Conservation (phyloP, 2,113 vertebrate genomes). For the Cacatua alba region DNA sequence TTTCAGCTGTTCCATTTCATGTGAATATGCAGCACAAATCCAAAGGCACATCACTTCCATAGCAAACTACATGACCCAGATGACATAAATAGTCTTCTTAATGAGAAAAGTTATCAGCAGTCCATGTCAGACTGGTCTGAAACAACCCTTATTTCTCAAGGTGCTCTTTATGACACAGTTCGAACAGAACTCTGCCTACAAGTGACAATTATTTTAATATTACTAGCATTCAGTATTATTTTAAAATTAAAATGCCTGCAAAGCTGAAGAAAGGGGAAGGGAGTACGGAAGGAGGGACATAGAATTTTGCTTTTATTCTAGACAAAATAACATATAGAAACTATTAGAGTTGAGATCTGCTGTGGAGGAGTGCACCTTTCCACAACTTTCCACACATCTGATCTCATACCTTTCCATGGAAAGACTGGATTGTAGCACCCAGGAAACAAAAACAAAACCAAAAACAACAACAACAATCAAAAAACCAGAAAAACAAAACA, state of each 20-base stretch:
- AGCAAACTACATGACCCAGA: not conserved
- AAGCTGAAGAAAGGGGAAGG: not conserved
- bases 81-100: not conserved
- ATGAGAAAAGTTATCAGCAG: not conserved
- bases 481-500: not conserved
- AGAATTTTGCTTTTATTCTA: not conserved
- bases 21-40: not conserved
- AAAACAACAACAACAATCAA: not conserved
- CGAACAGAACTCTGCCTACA: not conserved
- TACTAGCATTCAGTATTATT: not conserved
- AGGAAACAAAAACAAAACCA: not conserved
- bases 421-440: not conserved
- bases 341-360: not conserved
- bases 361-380: not conserved
- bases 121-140: not conserved
- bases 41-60: not conserved
- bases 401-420: not conserved
- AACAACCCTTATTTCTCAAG: not conserved
- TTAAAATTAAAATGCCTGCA: not conserved
- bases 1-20: not conserved
- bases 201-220: not conserved
- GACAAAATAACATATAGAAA: not conserved
- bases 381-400: not conserved
- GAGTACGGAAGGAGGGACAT: not conserved
- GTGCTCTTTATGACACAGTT: not conserved